Evolutionary conservation across 2,797 vertebrate species (phyloP).

Genomic region (Rhabdomys pumilio): DNA sequence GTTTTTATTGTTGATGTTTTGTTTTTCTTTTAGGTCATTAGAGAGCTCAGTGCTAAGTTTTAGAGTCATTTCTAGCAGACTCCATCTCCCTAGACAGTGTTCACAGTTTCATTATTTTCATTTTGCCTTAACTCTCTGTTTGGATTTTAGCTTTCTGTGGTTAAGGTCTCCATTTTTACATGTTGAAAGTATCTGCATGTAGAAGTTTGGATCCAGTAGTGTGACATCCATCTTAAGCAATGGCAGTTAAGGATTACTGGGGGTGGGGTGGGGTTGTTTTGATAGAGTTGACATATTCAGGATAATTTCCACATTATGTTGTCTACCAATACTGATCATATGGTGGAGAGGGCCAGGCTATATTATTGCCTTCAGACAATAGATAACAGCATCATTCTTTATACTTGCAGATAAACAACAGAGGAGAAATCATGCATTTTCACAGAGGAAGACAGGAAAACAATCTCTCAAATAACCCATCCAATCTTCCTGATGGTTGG

Average conservation of each 20-base stretch:
- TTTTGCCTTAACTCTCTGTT: neutral
- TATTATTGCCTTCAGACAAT: neutral
- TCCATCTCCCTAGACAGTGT: fast-evolving
- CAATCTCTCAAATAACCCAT: neutral
- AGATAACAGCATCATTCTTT: neutral
- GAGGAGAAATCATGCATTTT: neutral
- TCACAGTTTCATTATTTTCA: neutral
- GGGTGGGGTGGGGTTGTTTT: neutral
- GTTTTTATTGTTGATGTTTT: neutral
- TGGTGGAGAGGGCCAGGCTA: neutral
- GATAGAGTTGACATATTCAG: neutral
- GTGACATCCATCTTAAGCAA: neutral
- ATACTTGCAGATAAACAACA: neutral
- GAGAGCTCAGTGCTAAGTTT: neutral
- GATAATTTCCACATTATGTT: neutral
- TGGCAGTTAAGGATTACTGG: neutral
- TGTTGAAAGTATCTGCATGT: neutral
- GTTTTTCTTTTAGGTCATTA: neutral
- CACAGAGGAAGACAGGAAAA: neutral
- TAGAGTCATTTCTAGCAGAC: neutral
- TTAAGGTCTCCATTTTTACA: too few relatives aligned
- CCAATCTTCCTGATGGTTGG: neutral
- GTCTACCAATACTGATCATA: neutral
- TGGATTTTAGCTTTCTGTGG: neutral
- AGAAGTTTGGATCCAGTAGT: neutral